These are phyloP conservation scores for Falcaria lacertinaria DNA, from an alignment of 2,888 invertebrate genomes.

Conservation along the genomic window DNA sequence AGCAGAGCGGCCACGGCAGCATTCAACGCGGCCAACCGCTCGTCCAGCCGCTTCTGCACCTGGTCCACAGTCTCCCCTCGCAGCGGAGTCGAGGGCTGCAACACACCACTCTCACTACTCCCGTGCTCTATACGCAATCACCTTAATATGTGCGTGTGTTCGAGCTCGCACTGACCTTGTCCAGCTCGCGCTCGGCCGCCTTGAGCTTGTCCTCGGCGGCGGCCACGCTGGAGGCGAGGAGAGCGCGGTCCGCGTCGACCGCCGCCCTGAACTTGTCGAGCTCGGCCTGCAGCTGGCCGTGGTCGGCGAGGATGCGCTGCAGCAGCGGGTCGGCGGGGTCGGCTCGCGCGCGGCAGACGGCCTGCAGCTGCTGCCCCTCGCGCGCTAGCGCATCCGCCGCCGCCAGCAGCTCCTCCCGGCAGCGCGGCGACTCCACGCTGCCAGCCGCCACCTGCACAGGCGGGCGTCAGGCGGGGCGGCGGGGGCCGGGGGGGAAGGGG, in stretches of 20 bases:
- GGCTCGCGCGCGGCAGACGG: conserved; percentile 14
- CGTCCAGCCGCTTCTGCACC: conserved; percentile 15
- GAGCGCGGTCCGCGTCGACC: conserved; percentile 1
- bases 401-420: conserved; percentile 22
- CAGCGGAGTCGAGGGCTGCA: conserved; percentile 13
- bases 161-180: conserved; percentile 9
- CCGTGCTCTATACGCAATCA: no score
- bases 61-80: conserved; percentile 10
- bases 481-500: background rate
- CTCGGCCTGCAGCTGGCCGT: conserved; percentile 16
- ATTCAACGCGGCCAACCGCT: conserved; percentile 25
- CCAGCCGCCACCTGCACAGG: conserved; percentile 29
- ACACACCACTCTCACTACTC: background rate
- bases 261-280: conserved; percentile 21
- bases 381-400: conserved; percentile 22
- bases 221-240: conserved; percentile 14
- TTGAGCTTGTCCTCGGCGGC: conserved; percentile 12
- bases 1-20: conserved; percentile 33
- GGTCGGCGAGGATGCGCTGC: background rate
- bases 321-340: conserved; percentile 3
- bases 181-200: conserved; percentile 12
- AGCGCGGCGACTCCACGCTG: conserved; percentile 23
- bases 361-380: conserved; percentile 16
- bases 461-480: background rate
- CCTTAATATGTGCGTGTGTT: background rate